Base-by-base conservation (phyloP, 2,797 vertebrate species). In the Poecile montanus region DNA sequence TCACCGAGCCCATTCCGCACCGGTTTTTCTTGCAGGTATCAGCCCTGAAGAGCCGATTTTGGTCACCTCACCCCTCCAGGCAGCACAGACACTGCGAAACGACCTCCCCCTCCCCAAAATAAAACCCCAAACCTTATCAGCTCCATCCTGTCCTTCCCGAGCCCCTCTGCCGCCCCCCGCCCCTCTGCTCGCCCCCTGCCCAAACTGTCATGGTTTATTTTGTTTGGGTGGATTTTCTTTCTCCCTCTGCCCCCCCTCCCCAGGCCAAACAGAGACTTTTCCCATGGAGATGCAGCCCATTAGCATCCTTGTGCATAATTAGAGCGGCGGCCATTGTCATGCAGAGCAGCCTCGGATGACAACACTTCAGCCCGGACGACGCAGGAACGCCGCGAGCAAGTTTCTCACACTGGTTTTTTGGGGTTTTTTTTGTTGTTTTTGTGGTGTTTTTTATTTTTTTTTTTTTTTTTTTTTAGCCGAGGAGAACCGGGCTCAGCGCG, bases 271-370 rank as follows among this genome's bases (percentile, higher is more conserved):
- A 96, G 96, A 97, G 62, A 65, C 93, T 95, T 98, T 98, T 98
- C 98, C 98, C 98, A 98, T 88, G 98, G 97, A 85, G 95, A 89
- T 87, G 74, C 95, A 42, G 95, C 70, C 76, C 58, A 98, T 98
- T 98, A 98, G 97, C 98, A 98, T 98, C 97, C 94, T 84, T 40
- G 76, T 92, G 98, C 98, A 98, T 98, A 98, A 98, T 98, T 95
- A 98, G 96, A 83, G 91, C 34, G 42, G 45, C 1, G 16, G 17
- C 34, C 60, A 98, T 98, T 98, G 97, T 98, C 93, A 98, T 98
- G 98, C 97, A 98, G 97, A 98, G 97, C 48, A 80, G 97, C 94
- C 95, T 85, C 54, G 87, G 97, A 97, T 98, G 98, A 98, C 98
- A 98, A 97, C 97, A 97, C 97, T 96, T 89, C 88, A 97, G 98